Percentiles rank a stretch among this genome's conserved stretches.
Evolutionary conservation across 1,140 invertebrate genomes (phyloP).

Genomic region (Episyrphus balteatus): DNA sequence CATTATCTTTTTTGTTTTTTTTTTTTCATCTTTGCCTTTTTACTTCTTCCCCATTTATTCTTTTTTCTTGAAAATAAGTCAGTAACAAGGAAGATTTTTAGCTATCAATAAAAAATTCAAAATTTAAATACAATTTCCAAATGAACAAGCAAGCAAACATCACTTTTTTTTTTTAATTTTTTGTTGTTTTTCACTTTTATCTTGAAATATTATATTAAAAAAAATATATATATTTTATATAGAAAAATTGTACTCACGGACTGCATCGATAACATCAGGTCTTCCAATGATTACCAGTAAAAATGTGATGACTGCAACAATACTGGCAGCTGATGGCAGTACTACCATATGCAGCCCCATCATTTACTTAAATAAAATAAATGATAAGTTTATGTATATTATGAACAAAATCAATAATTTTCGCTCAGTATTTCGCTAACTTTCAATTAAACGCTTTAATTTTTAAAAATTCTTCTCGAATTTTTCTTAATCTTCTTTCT

Average conservation of each 20-base stretch:
- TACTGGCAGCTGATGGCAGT: constrained; percentile 20
- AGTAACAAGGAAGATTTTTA: too few species aligned
- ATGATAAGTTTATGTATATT: constrained; percentile 2
- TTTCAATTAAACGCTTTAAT: neutral
- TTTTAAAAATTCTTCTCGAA: neutral
- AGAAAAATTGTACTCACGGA: constrained; percentile 31
- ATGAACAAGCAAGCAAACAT: too few species aligned
- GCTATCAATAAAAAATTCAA: too few species aligned
- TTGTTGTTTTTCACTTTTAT: too few species aligned
- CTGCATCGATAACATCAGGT: constrained; percentile 28
- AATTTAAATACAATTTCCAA: too few species aligned
- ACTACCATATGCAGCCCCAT: constrained; percentile 35
- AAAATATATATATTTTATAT: too few species aligned
- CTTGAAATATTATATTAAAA: too few species aligned
- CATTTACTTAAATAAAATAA: constrained; percentile 16
- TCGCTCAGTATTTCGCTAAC: neutral
- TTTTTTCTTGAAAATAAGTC: too few species aligned
- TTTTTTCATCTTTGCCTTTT: too few species aligned
- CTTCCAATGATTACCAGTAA: constrained; percentile 25
- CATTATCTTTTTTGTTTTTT: too few species aligned
- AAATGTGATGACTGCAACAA: constrained; percentile 23
- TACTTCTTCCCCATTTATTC: too few species aligned
- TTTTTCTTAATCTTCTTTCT: constrained; percentile 4
- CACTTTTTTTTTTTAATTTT: too few species aligned
- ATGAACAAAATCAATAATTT: constrained; percentile 12